Evolutionary conservation across 1,140 invertebrate species (phyloP).

Genomic region (Acyrthosiphon pisum): DNA sequence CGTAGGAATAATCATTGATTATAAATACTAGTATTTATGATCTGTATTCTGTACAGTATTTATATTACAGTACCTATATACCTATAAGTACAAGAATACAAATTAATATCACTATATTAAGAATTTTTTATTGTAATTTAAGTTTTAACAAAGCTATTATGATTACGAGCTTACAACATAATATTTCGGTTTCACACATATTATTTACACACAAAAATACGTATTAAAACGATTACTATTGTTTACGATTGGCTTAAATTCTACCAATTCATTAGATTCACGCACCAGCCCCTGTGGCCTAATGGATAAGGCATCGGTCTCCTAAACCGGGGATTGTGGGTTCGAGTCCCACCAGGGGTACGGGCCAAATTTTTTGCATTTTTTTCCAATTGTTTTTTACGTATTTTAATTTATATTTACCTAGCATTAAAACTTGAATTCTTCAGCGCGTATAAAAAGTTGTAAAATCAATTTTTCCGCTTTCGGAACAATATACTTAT

Average conservation of each 20-base stretch:
- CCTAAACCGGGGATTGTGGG: slow-evolving; percentile 78
- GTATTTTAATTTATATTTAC: too few relatives aligned
- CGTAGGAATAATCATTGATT: too few relatives aligned
- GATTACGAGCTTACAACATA: too few relatives aligned
- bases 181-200: too few relatives aligned
- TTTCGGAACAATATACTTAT: neutral
- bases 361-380: neutral
- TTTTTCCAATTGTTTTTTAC: neutral
- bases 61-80: too few relatives aligned
- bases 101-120: too few relatives aligned
- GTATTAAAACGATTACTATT: neutral
- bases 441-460: neutral
- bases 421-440: neutral
- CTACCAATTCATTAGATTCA: neutral
- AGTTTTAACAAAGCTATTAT: too few relatives aligned
- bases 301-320: slow-evolving; percentile 79
- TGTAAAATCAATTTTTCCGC: neutral
- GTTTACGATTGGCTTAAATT: neutral
- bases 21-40: too few relatives aligned
- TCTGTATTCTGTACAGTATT: too few relatives aligned
- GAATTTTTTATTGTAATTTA: too few relatives aligned
- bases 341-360: slow-evolving; percentile 78
- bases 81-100: too few relatives aligned
- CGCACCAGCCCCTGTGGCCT: slow-evolving; percentile 71
- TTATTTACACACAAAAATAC: too few relatives aligned